Base-by-base conservation (phyloP, 2,113 vertebrate genomes). In the Paramisgurnus dabryanus region DNA sequence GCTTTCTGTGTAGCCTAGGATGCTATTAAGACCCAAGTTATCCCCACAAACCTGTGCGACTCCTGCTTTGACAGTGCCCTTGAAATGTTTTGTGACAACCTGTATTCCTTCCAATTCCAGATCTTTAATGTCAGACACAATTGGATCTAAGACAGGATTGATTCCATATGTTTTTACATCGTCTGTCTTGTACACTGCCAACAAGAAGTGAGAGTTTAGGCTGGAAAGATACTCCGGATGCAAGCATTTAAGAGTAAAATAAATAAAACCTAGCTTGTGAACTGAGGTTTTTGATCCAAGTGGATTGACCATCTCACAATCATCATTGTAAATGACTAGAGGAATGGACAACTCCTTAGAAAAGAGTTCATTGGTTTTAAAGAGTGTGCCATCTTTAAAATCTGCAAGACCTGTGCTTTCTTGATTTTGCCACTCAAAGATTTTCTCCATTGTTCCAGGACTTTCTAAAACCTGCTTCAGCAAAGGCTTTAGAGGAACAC, bases 1-100 rank as follows among this genome's bases (percentile, higher is more conserved):
- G 39, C 58, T 64, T 40, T 76, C 72, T 15, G 73, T 60, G 57
- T 76, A 76, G 4, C 73, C 73, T 17, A 76, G 73, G 15, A 76
- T 58, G 50, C 39, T 17, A 63, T 63, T 64, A 18, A 64, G 43
- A 39, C 73, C 57, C 11, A 75, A n/a, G 57, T 63, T 63, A 18
- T 72, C 70, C 12, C 53, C 70, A 72, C 70, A 57, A 8, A 57
- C 12, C 39, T 72, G 70, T 27, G 49, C 22, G 6, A 57, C n/a
- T 39, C 70, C 70, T 47, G 43, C 45, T 18, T 50, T 72, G 11
- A 72, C 69, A 60, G 9, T 64, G n/a, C 73, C 73, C 60, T 76
- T 76, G 60, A 76, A 76, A 47, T 22, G 3, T 43, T 40, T 58
- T 10, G 73, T 72, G 50, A 49, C 41, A 63, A 76, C 55, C 55